Percentiles rank a stretch among this genome's conserved stretches.
Conservation (phyloP, 2,113 vertebrate species). For the Oceanites oceanicus region DNA sequence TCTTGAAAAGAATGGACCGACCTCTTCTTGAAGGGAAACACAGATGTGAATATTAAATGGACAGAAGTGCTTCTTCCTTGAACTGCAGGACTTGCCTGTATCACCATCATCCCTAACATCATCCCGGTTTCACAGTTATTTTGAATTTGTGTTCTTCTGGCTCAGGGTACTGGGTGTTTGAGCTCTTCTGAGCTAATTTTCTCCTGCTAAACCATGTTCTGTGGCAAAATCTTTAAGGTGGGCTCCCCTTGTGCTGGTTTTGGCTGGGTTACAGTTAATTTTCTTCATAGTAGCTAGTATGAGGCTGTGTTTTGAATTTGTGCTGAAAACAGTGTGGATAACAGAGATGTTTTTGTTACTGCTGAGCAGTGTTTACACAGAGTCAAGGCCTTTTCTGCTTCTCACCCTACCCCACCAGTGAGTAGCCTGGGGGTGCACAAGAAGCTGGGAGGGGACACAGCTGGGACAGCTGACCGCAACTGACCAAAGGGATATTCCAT, state of each 20-base stretch:
- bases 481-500: no score
- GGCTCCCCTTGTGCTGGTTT: neutral
- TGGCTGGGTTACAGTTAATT: no score
- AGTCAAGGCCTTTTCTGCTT: no score
- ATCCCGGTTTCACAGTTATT: neutral
- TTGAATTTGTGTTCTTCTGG: neutral
- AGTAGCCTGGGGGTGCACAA: no score
- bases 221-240: neutral
- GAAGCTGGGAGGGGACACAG: no score
- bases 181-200: neutral
- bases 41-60: neutral
- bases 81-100: neutral
- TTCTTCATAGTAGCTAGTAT: no score
- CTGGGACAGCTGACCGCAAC: no score
- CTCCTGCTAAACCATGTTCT: neutral
- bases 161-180: neutral
- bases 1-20: neutral
- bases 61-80: neutral
- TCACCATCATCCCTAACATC: neutral
- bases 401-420: no score
- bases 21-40: neutral
- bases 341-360: no score
- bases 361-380: no score
- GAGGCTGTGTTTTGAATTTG: no score
- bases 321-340: no score